These are phyloP conservation scores for Gymnarchus niloticus DNA, from an alignment of 2,113 vertebrate species.

Conservation along the genomic window DNA sequence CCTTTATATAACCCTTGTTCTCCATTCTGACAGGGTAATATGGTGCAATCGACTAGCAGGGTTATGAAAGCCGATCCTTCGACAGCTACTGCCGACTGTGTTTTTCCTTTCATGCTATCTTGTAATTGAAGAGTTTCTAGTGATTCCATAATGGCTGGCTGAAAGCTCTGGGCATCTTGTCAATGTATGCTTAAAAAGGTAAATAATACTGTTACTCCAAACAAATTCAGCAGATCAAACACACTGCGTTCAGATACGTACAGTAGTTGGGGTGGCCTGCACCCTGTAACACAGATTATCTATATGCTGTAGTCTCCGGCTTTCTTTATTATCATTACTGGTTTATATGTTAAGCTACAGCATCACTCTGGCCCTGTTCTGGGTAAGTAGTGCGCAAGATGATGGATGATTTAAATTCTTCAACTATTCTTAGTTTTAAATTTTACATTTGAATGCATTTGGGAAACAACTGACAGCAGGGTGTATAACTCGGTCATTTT, in stretches of 20 bases:
- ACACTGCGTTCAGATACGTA: background rate
- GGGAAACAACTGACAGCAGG: background rate
- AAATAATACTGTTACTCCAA: background rate
- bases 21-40: conserved; percentile 15
- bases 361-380: background rate
- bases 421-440: background rate
- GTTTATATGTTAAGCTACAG: background rate
- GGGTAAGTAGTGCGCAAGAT: background rate
- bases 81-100: background rate
- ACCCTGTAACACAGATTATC: background rate
- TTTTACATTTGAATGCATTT: background rate
- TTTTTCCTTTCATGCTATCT: background rate
- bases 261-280: too few relatives aligned
- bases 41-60: background rate
- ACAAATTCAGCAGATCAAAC: background rate
- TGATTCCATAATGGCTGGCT: too few relatives aligned
- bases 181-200: background rate
- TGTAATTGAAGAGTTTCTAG: background rate
- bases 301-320: background rate
- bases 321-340: too few relatives aligned
- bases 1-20: conserved; percentile 21
- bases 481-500: background rate
- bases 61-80: background rate
- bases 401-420: background rate
- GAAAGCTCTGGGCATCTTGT: background rate